Conservation (phyloP, 23 tunicate genomes). For the Trididemnum clinides region DNA sequence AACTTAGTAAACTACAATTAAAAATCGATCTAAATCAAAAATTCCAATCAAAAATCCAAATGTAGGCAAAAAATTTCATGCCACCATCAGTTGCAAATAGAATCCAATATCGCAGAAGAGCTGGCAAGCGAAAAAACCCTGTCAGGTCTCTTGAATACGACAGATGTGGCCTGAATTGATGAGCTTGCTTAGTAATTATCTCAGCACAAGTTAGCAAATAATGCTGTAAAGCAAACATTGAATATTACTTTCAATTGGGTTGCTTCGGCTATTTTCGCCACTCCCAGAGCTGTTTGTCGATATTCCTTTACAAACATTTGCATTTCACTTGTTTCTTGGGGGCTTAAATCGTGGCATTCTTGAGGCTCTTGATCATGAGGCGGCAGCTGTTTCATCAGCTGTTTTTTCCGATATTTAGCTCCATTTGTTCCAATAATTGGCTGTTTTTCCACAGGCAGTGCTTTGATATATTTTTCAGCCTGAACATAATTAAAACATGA, state of each 20-base stretch:
- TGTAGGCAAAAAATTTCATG: too few species aligned
- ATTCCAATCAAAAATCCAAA: too few species aligned
- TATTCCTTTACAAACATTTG: conserved; percentile 83
- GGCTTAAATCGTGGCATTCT: conserved; percentile 89
- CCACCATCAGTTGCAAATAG: too few species aligned
- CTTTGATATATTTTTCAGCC: conserved; percentile 59
- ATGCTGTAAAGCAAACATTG: not conserved
- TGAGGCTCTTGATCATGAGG: conserved; percentile 87
- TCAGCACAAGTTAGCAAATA: not conserved
- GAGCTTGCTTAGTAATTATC: not conserved
- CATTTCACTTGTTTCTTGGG: conserved; percentile 88
- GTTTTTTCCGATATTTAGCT: conserved; percentile 84
- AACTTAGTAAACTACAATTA: too few species aligned
- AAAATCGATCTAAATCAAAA: too few species aligned
- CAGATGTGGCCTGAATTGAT: too few species aligned
- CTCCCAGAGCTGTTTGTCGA: conserved; percentile 80
- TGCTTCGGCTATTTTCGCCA: conserved; percentile 56
- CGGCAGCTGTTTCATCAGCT: conserved; percentile 89
- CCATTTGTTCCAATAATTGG: conserved; percentile 77
- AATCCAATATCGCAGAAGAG: too few species aligned
- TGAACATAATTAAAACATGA: too few species aligned
- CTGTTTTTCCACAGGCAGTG: conserved; percentile 79
- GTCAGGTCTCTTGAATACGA: too few species aligned
- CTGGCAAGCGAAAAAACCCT: too few species aligned
- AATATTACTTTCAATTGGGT: conserved; percentile 49